Percentiles rank a stretch among this genome's conserved stretches.
These are phyloP conservation scores for Helostoma temminkii DNA, from an alignment of 2,797 vertebrate species.

Conservation along the genomic window DNA sequence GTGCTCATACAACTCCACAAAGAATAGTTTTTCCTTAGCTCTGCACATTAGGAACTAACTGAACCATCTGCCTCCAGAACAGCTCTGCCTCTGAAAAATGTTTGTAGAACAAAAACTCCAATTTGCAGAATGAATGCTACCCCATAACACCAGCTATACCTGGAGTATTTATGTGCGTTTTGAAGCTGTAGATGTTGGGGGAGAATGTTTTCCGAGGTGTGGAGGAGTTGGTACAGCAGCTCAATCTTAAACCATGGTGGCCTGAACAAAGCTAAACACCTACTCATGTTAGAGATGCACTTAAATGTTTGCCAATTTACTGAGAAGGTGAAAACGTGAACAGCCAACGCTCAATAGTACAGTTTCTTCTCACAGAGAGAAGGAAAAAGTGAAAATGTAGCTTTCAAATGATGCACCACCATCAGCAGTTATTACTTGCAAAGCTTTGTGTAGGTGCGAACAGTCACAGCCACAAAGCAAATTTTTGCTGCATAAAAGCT, in stretches of 20 bases:
- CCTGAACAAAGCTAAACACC: slow-evolving; percentile 53
- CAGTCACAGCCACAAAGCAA: not conserved
- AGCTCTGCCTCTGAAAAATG: slow-evolving; percentile 59
- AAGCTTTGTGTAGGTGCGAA: slow-evolving; percentile 1
- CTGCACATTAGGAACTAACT: slow-evolving; percentile 27
- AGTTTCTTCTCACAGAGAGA: not conserved
- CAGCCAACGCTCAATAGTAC: not conserved
- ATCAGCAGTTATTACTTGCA: not conserved
- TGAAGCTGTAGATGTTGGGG: slow-evolving; percentile 27
- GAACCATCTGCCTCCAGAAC: slow-evolving; percentile 46
- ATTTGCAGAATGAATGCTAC: slow-evolving; percentile 59
- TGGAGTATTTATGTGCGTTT: slow-evolving; percentile 55
- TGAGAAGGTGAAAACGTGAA: slow-evolving; percentile 18
- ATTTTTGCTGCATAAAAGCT: not conserved
- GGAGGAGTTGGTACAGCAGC: slow-evolving; percentile 56
- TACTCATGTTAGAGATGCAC: slow-evolving; percentile 49
- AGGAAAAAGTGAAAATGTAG: slow-evolving; percentile 14
- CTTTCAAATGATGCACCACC: slow-evolving; percentile 4
- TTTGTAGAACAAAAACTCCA: slow-evolving; percentile 63
- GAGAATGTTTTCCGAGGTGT: slow-evolving; percentile 48
- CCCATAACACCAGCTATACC: slow-evolving; percentile 29
- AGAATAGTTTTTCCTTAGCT: slow-evolving; percentile 23
- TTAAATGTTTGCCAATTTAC: slow-evolving; percentile 48
- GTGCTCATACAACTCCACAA: slow-evolving; percentile 18
- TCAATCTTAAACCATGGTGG: slow-evolving; percentile 41